Conservation (phyloP, 2,797 vertebrate species). For the Gymnothorax reevesii region DNA sequence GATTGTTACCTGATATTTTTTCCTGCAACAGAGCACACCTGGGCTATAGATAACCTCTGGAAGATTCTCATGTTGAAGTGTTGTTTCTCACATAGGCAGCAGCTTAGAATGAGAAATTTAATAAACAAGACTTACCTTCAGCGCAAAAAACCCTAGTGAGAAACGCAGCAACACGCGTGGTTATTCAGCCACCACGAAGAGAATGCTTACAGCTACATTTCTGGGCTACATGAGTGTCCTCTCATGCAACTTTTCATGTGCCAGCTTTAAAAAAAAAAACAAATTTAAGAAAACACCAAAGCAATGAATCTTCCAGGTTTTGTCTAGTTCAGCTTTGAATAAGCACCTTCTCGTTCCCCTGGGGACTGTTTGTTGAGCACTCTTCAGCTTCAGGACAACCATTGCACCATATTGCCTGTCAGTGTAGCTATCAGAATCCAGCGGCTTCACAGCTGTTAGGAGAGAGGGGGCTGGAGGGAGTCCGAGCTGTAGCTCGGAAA, state of each 20-base stretch:
- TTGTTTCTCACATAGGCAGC: not conserved
- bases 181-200: not conserved
- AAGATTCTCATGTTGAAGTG: not conserved
- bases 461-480: too few relatives aligned
- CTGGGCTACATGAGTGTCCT: not conserved
- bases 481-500: not conserved
- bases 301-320: not conserved
- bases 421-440: not conserved
- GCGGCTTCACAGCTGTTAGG: not conserved
- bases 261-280: not conserved
- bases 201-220: not conserved
- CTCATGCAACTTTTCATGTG: not conserved
- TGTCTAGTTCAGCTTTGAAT: not conserved
- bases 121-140: not conserved
- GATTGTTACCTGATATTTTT: not conserved
- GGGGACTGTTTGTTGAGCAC: not conserved
- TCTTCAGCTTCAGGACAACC: not conserved
- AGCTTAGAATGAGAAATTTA: not conserved
- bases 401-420: not conserved
- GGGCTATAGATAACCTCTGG: not conserved
- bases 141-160: not conserved
- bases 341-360: not conserved
- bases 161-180: not conserved
- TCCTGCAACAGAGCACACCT: not conserved
- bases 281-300: not conserved